A percentile compares a stretch with the other conserved stretches of the same genome.
These are phyloP conservation scores for Sminthurinus aureus DNA, from an alignment of 2,888 invertebrate genomes.

Conservation along the genomic window DNA sequence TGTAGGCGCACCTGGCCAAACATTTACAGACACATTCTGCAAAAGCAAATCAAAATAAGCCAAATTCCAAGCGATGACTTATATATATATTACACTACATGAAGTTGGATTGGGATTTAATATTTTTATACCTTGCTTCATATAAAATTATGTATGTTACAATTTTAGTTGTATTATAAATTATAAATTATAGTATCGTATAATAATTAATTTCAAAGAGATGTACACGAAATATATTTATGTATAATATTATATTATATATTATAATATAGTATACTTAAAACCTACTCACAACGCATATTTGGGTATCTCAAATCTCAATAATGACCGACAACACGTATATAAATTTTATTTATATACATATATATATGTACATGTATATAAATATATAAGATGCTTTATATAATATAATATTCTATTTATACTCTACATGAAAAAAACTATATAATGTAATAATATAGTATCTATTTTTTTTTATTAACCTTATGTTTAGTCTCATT, in stretches of 20 bases:
- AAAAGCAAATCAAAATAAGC: conserved; percentile 64
- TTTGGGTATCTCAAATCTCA: background rate
- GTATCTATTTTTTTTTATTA: no score
- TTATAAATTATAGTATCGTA: no score
- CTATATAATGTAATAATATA: no score
- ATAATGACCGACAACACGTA: background rate
- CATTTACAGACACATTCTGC: conserved; percentile 89
- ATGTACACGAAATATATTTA: no score
- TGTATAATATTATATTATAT: no score
- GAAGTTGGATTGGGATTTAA: background rate
- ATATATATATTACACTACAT: background rate
- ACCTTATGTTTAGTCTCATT: background rate
- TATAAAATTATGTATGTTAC: background rate
- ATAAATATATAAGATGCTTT: background rate
- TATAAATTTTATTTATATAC: background rate
- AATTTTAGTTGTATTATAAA: no score
- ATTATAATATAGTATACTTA: no score
- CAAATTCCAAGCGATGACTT: conserved; percentile 33
- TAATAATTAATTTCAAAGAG: no score
- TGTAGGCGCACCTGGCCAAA: conserved; percentile 81
- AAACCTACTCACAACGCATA: background rate
- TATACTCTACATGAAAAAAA: no score
- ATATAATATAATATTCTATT: background rate
- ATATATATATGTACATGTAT: background rate
- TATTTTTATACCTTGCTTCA: background rate